Evolutionary conservation across 2,113 vertebrate genomes (phyloP).

Genomic region (Halcyon malimbica): DNA sequence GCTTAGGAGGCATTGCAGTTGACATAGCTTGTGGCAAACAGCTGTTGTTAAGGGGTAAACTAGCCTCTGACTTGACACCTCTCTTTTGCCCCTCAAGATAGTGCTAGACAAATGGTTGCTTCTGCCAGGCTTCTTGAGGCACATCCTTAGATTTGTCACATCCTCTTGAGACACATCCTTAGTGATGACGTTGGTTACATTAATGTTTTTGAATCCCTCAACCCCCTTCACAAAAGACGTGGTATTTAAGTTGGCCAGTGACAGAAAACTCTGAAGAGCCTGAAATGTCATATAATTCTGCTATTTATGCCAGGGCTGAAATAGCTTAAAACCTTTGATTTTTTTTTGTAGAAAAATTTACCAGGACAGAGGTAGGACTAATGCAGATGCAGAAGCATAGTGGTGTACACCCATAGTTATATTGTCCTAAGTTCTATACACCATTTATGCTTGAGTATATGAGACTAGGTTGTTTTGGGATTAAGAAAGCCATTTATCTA

Average conservation of each 20-base stretch:
- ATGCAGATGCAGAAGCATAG: not conserved
- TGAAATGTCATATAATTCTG: not conserved
- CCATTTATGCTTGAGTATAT: not conserved
- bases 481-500: not conserved
- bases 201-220: not conserved
- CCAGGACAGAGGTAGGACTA: not conserved
- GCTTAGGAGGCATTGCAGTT: not conserved
- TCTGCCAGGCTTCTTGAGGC: not conserved
- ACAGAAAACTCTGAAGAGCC: not conserved
- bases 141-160: not conserved
- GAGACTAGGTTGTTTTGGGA: not conserved
- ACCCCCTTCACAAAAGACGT: not conserved
- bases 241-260: not conserved
- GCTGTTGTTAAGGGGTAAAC: accelerated
- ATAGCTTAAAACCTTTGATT: not conserved
- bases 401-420: not conserved
- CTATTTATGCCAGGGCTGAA: not conserved
- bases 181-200: not conserved
- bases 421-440: not conserved
- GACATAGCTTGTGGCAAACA: not conserved
- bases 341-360: not conserved
- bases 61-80: not conserved
- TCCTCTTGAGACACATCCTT: not conserved
- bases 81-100: not conserved
- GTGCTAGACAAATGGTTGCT: not conserved